Conservation (phyloP, 1,140 invertebrate species). For the Sogatella furcifera region DNA sequence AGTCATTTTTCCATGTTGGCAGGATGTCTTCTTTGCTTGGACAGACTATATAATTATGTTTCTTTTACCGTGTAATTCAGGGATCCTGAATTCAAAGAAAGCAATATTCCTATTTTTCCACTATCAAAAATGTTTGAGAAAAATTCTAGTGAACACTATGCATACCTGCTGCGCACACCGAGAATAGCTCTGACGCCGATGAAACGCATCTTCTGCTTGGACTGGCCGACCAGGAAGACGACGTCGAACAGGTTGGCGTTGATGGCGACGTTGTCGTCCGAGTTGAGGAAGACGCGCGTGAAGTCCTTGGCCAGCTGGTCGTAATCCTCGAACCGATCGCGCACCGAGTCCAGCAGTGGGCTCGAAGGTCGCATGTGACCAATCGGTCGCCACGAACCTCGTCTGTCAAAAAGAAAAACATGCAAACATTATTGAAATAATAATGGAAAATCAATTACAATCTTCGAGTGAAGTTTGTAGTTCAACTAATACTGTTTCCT, state of each 20-base stretch:
- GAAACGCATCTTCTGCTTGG: constrained; percentile 70
- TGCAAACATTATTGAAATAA: too few relatives aligned
- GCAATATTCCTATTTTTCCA: too few relatives aligned
- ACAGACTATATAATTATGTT: too few relatives aligned
- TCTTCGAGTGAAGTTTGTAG: too few relatives aligned
- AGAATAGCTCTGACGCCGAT: constrained; percentile 84
- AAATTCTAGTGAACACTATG: too few relatives aligned
- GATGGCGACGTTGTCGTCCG: constrained; percentile 51
- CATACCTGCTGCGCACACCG: constrained; percentile 73
- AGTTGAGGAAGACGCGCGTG: constrained; percentile 76
- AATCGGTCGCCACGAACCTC: constrained; percentile 87
- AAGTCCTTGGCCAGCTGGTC: constrained; percentile 90
- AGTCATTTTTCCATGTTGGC: too few relatives aligned
- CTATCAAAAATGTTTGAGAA: too few relatives aligned
- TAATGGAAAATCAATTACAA: too few relatives aligned
- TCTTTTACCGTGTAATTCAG: too few relatives aligned
- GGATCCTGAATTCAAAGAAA: too few relatives aligned
- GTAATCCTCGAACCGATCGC: constrained; percentile 88
- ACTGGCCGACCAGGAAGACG: constrained; percentile 79
- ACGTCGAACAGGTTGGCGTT: constrained; percentile 82
- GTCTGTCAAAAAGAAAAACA: constrained; percentile 30
- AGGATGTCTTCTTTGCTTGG: too few relatives aligned
- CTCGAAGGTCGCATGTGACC: constrained; percentile 90
- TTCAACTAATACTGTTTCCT: too few relatives aligned
- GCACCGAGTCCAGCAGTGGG: constrained; percentile 80